Conservation (phyloP, 2,888 invertebrate genomes). For the Lepetodrilus schrolli region DNA sequence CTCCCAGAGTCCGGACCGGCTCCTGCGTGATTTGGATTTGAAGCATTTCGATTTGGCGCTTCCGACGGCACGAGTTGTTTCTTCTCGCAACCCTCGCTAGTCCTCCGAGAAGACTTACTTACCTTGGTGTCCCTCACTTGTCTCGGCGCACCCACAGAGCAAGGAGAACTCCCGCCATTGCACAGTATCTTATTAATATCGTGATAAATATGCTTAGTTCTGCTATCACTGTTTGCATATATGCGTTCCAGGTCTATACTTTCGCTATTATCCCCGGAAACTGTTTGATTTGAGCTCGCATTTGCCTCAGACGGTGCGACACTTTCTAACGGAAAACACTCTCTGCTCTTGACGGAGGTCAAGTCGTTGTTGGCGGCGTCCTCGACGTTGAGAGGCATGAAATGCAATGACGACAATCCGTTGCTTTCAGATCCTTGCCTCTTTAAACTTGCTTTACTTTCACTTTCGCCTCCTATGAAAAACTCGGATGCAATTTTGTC, state of each 20-base stretch:
- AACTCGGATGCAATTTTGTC: not conserved
- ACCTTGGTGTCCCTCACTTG: not conserved
- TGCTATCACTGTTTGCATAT: not conserved
- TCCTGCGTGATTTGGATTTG: not conserved
- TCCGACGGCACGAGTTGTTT: not conserved
- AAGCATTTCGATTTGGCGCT: not conserved
- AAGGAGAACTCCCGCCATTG: not conserved
- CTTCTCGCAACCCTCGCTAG: not conserved
- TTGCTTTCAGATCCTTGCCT: not conserved
- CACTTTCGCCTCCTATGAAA: not conserved
- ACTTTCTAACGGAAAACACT: too few species aligned
- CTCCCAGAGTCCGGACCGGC: not conserved
- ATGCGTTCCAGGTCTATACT: not conserved
- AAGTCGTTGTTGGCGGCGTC: not conserved
- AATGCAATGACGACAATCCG: not conserved
- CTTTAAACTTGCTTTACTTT: not conserved
- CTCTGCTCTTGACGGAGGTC: not conserved
- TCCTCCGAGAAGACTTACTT: not conserved
- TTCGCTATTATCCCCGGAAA: not conserved
- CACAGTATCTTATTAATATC: constrained; percentile 12
- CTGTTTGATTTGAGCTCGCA: not conserved
- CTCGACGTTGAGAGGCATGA: not conserved
- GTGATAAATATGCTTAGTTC: constrained; percentile 13
- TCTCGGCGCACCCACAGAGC: not conserved
- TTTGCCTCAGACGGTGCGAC: not conserved